phyloP scores from a whole-genome alignment of 2,888 invertebrate genomes.

The Dendrolimus pini region DNA sequence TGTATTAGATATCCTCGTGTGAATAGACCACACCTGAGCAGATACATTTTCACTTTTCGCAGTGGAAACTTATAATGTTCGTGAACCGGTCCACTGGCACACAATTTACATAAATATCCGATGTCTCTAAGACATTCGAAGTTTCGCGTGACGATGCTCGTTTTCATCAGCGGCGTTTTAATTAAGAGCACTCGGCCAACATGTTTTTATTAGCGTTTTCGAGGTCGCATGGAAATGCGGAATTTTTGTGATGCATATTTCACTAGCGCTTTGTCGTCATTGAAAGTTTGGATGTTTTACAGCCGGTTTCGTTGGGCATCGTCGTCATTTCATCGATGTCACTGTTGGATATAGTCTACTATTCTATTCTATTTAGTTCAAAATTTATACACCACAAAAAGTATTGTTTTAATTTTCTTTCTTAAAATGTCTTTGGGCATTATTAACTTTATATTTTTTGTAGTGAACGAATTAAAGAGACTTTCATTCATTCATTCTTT shows the following conservation, averaged over 20 bases:
- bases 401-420: no score
- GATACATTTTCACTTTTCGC: conserved; percentile 58
- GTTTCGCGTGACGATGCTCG: conserved; percentile 21
- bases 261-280: not conserved
- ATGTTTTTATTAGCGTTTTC: conserved; percentile 24
- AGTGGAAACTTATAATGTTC: conserved; percentile 33
- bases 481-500: no score
- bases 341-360: no score
- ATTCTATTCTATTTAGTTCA: no score
- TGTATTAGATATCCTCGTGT: no score
- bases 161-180: conserved; percentile 20
- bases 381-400: no score
- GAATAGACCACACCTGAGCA: conserved; percentile 18
- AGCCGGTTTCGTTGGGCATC: no score
- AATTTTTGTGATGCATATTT: not conserved
- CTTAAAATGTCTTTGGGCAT: no score
- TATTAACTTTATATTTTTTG: no score
- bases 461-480: no score
- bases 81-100: conserved; percentile 27
- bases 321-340: no score
- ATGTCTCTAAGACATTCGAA: conserved; percentile 2
- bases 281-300: no score
- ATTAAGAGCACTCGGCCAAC: conserved; percentile 31
- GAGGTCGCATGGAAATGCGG: conserved; percentile 18
- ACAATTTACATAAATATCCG: conserved; percentile 31